Evolutionary conservation across 30 jellyfish, hydroid and myxozoan species (phyloP), one percentile per base, ranked within the genome.

Genomic region (Aurelia sp.): DNA sequence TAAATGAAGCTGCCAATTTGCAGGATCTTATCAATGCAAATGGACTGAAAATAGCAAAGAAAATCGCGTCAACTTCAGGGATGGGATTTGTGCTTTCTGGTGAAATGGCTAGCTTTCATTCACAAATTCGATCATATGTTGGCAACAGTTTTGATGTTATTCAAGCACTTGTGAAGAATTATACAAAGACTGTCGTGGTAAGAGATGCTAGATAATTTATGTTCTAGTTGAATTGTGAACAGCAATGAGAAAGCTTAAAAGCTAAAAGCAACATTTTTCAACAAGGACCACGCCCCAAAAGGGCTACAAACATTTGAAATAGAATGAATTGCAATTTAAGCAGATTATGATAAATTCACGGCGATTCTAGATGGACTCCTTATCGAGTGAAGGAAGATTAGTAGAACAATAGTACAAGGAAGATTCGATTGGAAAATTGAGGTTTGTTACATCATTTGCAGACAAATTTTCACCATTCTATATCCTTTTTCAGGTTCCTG

Each of bases 41-140:
- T 18, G 76, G 76, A 10, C 30, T 88, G 74, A 78, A 44, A 60
- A 80, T 88, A 15, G 55, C 72, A 17, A 76, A 80, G 53, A 38
- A 61, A 73, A 72, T 77, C 17, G 27, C 70, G 33, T 74, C 88
- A 30, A 88, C 75, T 16, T 77, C 96, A 51, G 96, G 96, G 9
- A 63, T 74, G 44, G 96, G 96, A n/a, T 77, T 88, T 24, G 90
- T 88, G 22, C 40, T 88, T 62, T 88, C 96, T 13, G 90, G 85
- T 22, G 70, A 53, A 50, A 81, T 67, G 83, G 76, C 76, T 8
- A 81, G 67, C 57, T 81, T 81, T 53, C 84, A 81, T 33, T 19
- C 77, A 2, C 78, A 81, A 22, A 81, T 81, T 11, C 91, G 91
- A 9, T 50, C 81, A 2, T 81, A 81, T 68, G 84, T 81, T 4